These are phyloP conservation scores for Phengaris arion DNA, from an alignment of 2,888 invertebrate species.

Conservation along the genomic window DNA sequence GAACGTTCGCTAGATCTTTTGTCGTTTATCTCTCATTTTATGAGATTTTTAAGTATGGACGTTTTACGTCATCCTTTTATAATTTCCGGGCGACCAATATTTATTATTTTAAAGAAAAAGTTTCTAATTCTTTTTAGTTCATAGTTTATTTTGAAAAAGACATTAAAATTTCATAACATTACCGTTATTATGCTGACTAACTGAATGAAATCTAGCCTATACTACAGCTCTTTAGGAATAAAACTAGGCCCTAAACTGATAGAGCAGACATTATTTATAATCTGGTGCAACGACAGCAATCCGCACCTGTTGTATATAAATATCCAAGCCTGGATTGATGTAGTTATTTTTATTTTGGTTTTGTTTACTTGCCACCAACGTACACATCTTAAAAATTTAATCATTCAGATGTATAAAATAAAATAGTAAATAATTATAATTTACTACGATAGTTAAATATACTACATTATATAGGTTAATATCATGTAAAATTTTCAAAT, in stretches of 20 bases:
- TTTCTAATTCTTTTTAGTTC: neutral
- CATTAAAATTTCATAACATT: no score
- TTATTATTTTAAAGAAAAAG: neutral
- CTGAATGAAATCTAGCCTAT: neutral
- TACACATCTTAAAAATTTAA: no score
- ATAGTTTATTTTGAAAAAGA: no score
- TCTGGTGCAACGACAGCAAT: neutral
- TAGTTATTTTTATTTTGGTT: neutral
- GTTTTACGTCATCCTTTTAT: slow-evolving; percentile 10
- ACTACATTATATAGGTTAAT: no score
- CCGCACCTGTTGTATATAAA: neutral
- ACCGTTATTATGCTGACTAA: no score
- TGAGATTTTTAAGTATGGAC: slow-evolving; percentile 4
- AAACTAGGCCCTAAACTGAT: neutral
- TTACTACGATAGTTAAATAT: no score
- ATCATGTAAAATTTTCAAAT: no score
- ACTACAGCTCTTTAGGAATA: neutral
- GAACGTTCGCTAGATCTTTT: slow-evolving; percentile 21
- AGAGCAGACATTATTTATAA: neutral
- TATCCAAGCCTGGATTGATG: neutral
- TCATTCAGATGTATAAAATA: no score
- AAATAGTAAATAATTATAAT: no score
- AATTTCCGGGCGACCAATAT: neutral
- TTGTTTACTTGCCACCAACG: neutral
- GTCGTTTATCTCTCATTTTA: slow-evolving; percentile 19